These are phyloP conservation scores for Pedetes capensis DNA, from an alignment of 2,113 vertebrate genomes.

Conservation along the genomic window DNA sequence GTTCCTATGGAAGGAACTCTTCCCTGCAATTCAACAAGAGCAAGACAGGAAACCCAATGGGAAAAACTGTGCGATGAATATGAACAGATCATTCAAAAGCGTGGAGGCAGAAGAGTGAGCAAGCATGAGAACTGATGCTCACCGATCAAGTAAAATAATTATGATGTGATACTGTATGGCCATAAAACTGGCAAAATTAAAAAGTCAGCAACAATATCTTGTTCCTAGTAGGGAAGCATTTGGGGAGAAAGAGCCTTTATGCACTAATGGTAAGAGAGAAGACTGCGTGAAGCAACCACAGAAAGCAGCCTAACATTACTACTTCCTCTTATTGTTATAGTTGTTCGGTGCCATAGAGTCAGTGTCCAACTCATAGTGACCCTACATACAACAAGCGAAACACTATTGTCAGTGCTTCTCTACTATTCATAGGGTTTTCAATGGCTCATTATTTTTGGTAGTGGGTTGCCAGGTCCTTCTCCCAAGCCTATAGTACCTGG, in stretches of 20 bases:
- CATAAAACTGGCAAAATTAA: not conserved
- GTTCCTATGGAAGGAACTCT: not conserved
- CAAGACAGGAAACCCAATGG: not conserved
- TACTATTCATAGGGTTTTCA: too few relatives aligned
- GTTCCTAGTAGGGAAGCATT: not conserved
- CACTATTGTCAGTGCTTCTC: too few relatives aligned
- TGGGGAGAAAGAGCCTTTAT: not conserved
- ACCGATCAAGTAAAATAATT: not conserved
- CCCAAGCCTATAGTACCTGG: too few relatives aligned
- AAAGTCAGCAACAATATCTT: not conserved
- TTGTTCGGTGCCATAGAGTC: too few relatives aligned
- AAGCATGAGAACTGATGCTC: not conserved
- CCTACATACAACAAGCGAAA: too few relatives aligned
- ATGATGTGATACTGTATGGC: not conserved
- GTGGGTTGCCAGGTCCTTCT: too few relatives aligned
- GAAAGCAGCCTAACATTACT: too few relatives aligned
- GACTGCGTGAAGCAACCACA: accelerated
- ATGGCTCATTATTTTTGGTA: too few relatives aligned
- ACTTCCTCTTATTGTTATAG: too few relatives aligned
- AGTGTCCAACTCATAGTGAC: too few relatives aligned
- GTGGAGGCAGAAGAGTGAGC: not conserved
- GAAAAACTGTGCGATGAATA: not conserved
- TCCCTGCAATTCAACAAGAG: not conserved
- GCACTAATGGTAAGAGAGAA: not conserved
- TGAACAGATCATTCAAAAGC: not conserved